These are phyloP conservation scores for Sitta europaea DNA, from an alignment of 2,113 vertebrate species.

Conservation along the genomic window DNA sequence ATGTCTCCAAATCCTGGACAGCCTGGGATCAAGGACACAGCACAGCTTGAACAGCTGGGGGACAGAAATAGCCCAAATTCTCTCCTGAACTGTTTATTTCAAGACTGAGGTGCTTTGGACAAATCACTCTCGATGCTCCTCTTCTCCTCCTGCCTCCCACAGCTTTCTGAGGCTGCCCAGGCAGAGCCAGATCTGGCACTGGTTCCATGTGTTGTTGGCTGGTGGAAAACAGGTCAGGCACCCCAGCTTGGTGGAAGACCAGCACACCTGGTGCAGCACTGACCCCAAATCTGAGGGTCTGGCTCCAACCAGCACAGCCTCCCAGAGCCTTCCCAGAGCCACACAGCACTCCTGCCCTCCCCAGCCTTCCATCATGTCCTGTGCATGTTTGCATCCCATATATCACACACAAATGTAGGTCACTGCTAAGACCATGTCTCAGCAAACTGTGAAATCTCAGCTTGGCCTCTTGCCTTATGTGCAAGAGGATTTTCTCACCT, in stretches of 20 bases:
- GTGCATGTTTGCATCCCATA: neutral
- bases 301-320: rapidly evolving
- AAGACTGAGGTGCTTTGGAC: neutral
- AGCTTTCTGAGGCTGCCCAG: neutral
- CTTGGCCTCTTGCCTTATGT: neutral
- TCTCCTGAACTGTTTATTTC: neutral
- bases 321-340: neutral
- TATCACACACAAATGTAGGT: neutral
- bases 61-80: neutral
- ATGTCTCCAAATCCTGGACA: neutral
- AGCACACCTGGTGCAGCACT: neutral
- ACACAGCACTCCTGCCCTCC: neutral
- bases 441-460: neutral
- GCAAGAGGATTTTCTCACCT: constrained; percentile 26
- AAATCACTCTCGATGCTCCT: neutral
- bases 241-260: neutral
- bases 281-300: neutral
- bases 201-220: neutral
- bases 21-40: neutral
- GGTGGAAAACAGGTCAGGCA: neutral
- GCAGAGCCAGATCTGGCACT: neutral
- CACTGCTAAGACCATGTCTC: neutral
- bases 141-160: neutral
- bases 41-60: neutral
- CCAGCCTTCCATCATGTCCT: neutral